Evolutionary conservation across 1,140 invertebrate genomes (phyloP), one percentile per base, ranked within the genome.

Genomic region (Luehdorfia chinensis): DNA sequence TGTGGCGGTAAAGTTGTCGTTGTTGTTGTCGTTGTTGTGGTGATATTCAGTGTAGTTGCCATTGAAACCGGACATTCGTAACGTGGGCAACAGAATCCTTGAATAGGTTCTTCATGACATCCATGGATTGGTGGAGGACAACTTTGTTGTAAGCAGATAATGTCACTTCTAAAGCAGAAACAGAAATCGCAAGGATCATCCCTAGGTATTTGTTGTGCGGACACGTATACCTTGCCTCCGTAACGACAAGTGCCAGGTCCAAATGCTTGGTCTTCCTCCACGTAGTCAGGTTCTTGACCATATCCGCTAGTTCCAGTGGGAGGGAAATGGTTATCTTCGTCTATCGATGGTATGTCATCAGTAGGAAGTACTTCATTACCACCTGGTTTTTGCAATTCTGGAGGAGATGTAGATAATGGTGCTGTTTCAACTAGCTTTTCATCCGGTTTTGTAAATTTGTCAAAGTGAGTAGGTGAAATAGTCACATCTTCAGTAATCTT

Each of bases 111-210:
- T 78, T 97, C 94, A 71, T 94, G 93, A 69, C 96, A 98, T 18
- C 93, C 93, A 27, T 93, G 91, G 58, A 97, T 96, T 32, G 96
- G 96, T 16, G 96, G 96, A 37, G 96, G 96, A 87, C 96, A 98
- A 66, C 95, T 96, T 77, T 98, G 96, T 84, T 97, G 96, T 28
- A 98, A 87, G 66, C 96, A 98, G 58, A 98, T 97, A 55, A 98
- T 97, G 71, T 97, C 96, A 73, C 95, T 96, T 83, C 96, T 91
- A 89, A 97, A 98, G 89, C 96, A 98, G 92, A 98, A 98, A 84
- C 96, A 98, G 89, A 97, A 98, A 72, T 97, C 96, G 74, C 96
- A 98, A 16, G 96, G 95, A 88, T 98, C 95, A 50, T 96, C 94
- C 59, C 96, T 88, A 12, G 96, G 96, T 55, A 98, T 97, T 88